Evolutionary conservation across 1,140 invertebrate genomes (phyloP), one percentile per base, ranked within the genome.

Genomic region (Brachionus sp.): DNA sequence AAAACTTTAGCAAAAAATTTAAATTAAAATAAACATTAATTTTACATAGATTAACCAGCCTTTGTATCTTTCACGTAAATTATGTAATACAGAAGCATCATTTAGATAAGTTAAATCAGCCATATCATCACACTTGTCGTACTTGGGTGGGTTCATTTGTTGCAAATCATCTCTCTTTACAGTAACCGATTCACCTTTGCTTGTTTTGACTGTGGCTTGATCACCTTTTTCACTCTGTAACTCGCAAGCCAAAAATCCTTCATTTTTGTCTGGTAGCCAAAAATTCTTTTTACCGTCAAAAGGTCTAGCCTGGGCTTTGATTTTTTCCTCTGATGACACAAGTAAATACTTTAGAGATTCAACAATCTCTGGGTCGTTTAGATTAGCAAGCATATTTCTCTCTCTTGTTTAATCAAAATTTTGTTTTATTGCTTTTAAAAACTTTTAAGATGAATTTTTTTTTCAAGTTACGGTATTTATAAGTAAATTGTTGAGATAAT

Each of bases 21-120:
- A 29, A 29, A 44, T 50, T n/a, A 70, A 23, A 25, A 44, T 10
- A 19, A 44, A 50, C 73, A n/a, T 50, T 88, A 87, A 97, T 29
- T 29, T 29, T 95, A 98, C 97, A 92, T 99, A 98, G 91, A 99
- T 99, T 87, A 98, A 93, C 90, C 96, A 94, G 91, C 93, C 92
- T 91, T 93, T 94, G 92, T 99, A 99, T 92, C 97, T 93, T 91
- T 95, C 93, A 91, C 96, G 96, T 91, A 99, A 93, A 91, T 98
- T 99, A 92, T 98, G 93, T 89, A 99, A 93, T 86, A 99, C 96
- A 88, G 95, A 96, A 90, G 97, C 97, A 90, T 99, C 97, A 92
- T 99, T 99, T 89, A 99, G 92, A 91, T 98, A 98, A 89, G 97
- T 99, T 93, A 99, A 93, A 91, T 98, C 98, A 86, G 97, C 98